Base-by-base conservation (phyloP, 2,888 invertebrate genomes). In the Drosophila neonasuta region DNA sequence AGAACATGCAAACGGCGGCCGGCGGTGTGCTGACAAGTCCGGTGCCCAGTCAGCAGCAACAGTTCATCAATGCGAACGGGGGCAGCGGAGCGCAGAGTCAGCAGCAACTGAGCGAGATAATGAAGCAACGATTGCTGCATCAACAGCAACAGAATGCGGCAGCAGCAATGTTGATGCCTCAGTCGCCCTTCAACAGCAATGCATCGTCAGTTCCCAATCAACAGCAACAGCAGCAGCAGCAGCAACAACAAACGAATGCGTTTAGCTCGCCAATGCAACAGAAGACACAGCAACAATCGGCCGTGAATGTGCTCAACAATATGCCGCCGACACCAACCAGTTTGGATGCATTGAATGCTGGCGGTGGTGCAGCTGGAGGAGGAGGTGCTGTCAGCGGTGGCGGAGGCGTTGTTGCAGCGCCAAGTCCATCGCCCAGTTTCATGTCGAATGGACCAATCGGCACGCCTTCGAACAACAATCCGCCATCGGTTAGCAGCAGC, bases 401-500 rank as follows among this genome's bases (percentile, higher is more conserved):
- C 51, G 73, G 79, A 4, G 20, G 62, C 13, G 77, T 63, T 34
- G 77, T 79, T 24, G 91, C 92, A 54, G 90, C 91, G 73, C 92
- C 91, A 79, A 92, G 91, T 82, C 90, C 91, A 2, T 91, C 91
- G 17, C 92, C 90, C 68, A 91, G 89, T 58, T 91, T 89, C 85
- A 89, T 86, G 34, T 90, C 91, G 11, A 91, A 91, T 54, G 91
- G 91, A 17, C 91, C 92, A 2, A 88, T 92, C 76, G 92, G 93
- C 49, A 92, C 93, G 2, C 90, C 92, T 44, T 92, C 93, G 77
- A 90, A 89, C 57, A 90, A 89, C 57, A 92, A 93, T 68, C 93
- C 93, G 56, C 94, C 94, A 65, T 92, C 93, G 52, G 93, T 93
- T 6, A 92, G 93, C 41, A 93, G 93, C 41, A 93, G 93, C 10